Base-by-base conservation (phyloP, 2,113 vertebrate genomes). In the Phaethornis superciliosus region DNA sequence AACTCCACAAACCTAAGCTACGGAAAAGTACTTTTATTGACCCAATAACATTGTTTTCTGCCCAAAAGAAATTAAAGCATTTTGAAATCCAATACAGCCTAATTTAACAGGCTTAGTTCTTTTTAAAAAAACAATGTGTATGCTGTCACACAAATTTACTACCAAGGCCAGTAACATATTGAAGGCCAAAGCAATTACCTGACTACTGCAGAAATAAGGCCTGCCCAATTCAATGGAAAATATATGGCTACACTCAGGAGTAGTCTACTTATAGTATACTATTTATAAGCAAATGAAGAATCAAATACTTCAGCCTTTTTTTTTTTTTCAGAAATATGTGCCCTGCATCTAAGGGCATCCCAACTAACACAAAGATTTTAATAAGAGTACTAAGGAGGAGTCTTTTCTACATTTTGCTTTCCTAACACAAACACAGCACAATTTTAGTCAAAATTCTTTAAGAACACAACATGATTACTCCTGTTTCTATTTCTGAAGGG, bases 221-320 rank as follows among this genome's bases (percentile, higher is more conserved):
- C 15, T 46, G 32, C 16, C 46, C 11, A 63, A 9, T 21, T 62
- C 30, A 78, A 75, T 9, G 18, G 4, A 58, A 81, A 84, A 78
- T 2, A 5, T 2, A 33, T 47, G 9, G 35, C 14, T n/a, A 30
- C 15, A 6, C 4, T 35, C 12, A 4, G 7, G 10, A 88, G 7
- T 8, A 59, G 8, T 9, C 3, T 33, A 28, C 22, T 30, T 58
- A 6, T 15, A 32, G 7, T 7, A 64, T 4, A 3, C 27, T n/a
- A 16, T 4, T 58, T 65, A 51, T 54, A 80, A 88, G 12, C 5
- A 60, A 81, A 10, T 4, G 1, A 44, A 0, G 0, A 90, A 65
- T 3, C 10, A 26, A 67, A 16, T 28, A 47, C 4, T 70, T 24
- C 2, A 72, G 8, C 3, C 10, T 26, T n/a, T 64, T 33, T 4